Conservation (phyloP, 2,797 vertebrate genomes). For the Monodelphis domestica region DNA sequence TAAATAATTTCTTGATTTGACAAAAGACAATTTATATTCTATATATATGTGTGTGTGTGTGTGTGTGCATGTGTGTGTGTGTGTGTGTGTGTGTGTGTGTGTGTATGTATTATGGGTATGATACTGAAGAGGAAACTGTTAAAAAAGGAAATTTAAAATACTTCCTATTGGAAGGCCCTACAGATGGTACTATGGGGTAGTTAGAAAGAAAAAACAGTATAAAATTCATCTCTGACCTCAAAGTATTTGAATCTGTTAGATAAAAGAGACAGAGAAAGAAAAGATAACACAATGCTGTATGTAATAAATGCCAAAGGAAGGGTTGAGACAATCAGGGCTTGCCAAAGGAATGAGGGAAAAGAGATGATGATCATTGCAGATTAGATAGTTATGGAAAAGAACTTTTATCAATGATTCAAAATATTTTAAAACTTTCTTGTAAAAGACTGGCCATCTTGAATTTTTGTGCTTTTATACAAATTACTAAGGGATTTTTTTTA, state of each 20-base stretch:
- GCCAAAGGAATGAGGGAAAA: not conserved
- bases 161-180: not conserved
- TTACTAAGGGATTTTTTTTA: constrained; percentile 32
- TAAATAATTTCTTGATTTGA: not conserved
- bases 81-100: too few relatives aligned
- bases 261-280: not conserved
- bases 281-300: not conserved
- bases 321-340: not conserved
- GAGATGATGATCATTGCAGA: not conserved
- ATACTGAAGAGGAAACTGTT: not conserved
- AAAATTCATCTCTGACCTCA: not conserved
- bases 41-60: too few relatives aligned
- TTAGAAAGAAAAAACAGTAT: not conserved
- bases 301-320: not conserved
- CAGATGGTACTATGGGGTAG: not conserved
- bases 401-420: not conserved
- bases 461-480: constrained; percentile 48
- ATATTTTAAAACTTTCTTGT: not conserved
- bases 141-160: not conserved
- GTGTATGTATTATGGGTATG: not conserved
- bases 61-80: too few relatives aligned
- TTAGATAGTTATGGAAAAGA: not conserved
- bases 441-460: not conserved
- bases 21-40: too few relatives aligned
- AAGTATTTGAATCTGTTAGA: not conserved